Conservation (phyloP, 1,140 invertebrate genomes). For the Lepidurus arcticus region DNA sequence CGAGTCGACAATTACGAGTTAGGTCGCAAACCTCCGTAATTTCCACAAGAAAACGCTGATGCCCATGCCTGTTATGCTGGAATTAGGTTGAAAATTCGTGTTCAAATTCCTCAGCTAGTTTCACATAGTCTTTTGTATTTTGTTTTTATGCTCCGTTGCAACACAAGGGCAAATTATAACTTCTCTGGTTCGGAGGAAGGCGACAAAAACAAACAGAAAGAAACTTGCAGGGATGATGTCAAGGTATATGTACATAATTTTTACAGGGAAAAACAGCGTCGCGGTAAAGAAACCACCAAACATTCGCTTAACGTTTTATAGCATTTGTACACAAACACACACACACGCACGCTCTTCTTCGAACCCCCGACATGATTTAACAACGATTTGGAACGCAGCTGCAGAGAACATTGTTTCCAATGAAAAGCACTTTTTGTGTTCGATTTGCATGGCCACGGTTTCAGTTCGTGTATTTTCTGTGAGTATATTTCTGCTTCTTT, state of each 20-base stretch:
- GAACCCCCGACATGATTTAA: neutral
- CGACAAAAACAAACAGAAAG: neutral
- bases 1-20: too few relatives aligned
- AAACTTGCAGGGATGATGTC: constrained; percentile 5
- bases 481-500: too few relatives aligned
- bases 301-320: neutral
- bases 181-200: neutral
- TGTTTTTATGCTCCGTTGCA: neutral
- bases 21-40: too few relatives aligned
- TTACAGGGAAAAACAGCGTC: constrained; percentile 1
- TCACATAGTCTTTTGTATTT: constrained; percentile 11
- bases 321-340: neutral
- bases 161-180: constrained; percentile 17
- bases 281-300: neutral
- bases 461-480: too few relatives aligned
- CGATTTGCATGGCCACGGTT: too few relatives aligned
- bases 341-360: neutral
- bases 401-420: too few relatives aligned
- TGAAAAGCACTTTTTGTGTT: too few relatives aligned
- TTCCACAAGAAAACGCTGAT: too few relatives aligned
- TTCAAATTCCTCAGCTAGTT: neutral
- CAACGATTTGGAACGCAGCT: too few relatives aligned
- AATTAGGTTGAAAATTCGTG: neutral
- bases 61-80: neutral
- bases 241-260: neutral